These are phyloP conservation scores for Scaptomyza reducta DNA, from an alignment of 2,888 invertebrate species.

Conservation along the genomic window DNA sequence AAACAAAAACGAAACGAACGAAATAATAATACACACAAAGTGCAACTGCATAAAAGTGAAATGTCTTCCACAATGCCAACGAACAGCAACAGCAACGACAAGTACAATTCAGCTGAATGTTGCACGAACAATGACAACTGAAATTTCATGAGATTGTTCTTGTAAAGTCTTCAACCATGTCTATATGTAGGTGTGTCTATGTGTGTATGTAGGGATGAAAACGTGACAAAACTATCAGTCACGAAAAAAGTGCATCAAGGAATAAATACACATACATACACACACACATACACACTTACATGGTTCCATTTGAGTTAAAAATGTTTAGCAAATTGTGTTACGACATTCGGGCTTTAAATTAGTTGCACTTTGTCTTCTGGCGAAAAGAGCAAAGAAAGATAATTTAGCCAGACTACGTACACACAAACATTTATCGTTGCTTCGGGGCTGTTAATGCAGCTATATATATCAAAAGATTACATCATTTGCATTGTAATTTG, in stretches of 20 bases:
- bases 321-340: slow-evolving; percentile 4
- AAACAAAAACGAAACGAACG: slow-evolving; percentile 30
- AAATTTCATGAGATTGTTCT: slow-evolving; percentile 59
- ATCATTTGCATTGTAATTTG: slow-evolving; percentile 16
- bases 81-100: slow-evolving; percentile 44
- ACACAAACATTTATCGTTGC: neutral
- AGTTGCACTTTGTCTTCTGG: slow-evolving; percentile 17
- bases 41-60: slow-evolving; percentile 80
- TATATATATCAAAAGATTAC: neutral
- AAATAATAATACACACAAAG: slow-evolving; percentile 79
- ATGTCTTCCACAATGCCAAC: slow-evolving; percentile 78
- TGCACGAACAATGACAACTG: slow-evolving; percentile 62
- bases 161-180: slow-evolving; percentile 33
- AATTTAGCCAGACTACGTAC: neutral
- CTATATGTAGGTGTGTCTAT: neutral
- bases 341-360: slow-evolving; percentile 26
- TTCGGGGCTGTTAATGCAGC: neutral
- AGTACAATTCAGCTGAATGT: slow-evolving; percentile 48
- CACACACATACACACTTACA: neutral
- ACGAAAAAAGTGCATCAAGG: slow-evolving; percentile 18
- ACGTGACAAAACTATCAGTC: slow-evolving; percentile 57
- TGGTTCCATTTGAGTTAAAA: neutral
- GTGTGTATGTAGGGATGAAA: slow-evolving; percentile 25
- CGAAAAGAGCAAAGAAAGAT: neutral
- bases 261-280: slow-evolving; percentile 2